phyloP scores from a whole-genome alignment of 2,888 invertebrate species.

The Nomada ruficornis region DNA sequence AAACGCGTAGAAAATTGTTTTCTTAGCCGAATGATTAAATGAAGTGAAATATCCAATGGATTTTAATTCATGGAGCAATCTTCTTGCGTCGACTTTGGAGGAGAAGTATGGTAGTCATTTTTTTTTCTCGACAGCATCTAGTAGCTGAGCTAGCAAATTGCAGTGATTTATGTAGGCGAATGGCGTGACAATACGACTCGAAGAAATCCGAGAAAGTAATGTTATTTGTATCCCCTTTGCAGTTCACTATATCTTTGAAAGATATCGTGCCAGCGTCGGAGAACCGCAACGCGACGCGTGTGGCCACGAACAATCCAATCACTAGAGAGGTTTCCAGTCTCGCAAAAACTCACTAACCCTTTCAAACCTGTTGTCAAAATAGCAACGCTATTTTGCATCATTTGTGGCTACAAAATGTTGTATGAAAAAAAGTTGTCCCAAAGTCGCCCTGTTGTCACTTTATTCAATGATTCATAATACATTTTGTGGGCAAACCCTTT shows the following conservation, averaged over 20 bases:
- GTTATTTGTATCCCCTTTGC: constrained; percentile 40
- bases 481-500: too few relatives aligned
- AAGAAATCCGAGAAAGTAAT: constrained; percentile 32
- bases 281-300: constrained; percentile 55
- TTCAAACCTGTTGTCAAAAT: not conserved
- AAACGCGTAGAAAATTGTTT: too few relatives aligned
- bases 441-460: too few relatives aligned
- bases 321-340: constrained; percentile 17
- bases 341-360: constrained; percentile 35
- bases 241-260: constrained; percentile 39
- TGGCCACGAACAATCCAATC: constrained; percentile 56
- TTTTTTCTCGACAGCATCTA: too few relatives aligned
- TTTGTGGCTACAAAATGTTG: not conserved
- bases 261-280: constrained; percentile 41
- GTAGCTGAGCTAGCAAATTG: not conserved
- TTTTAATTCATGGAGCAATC: too few relatives aligned
- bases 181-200: constrained; percentile 4
- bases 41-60: too few relatives aligned
- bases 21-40: too few relatives aligned
- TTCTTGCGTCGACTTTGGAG: not conserved
- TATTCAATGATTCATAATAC: too few relatives aligned
- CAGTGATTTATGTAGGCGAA: constrained; percentile 19
- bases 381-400: not conserved
- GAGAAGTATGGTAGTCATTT: not conserved
- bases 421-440: too few relatives aligned